Evolutionary conservation across 2,888 invertebrate species (phyloP), one percentile per base, ranked within the genome.

Genomic region (Fabriciana adippe): DNA sequence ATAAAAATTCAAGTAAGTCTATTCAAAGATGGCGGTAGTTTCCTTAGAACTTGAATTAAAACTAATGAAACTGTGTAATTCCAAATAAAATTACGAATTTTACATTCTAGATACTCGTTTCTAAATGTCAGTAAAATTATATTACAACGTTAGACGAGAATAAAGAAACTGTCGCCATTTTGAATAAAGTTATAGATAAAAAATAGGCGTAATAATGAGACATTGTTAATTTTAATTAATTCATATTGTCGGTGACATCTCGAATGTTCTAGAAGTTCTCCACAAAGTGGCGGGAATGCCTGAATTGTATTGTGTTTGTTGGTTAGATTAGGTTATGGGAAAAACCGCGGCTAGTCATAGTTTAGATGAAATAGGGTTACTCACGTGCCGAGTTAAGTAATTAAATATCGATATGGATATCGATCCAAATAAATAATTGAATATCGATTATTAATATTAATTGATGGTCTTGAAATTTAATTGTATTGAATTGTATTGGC

Each of bases 271-370:
- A 68, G 26, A 55, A 62, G n/a, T 54, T 45, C 61, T 63, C 68
- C 68, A 68, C 65, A 51, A 61, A 68, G 68, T 65, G 68, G 68
- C 61, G 59, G 26, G 35, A 53, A 41, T 50, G 14, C 60, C 48
- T 41, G 35, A 11, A 41, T 60, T 16, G 50, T 60, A 31, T n/a
- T 50, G 41, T 15, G 41, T 41, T 51, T 35, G 50, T 41, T 35
- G n/a, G n/a, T 53, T 41, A 15, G 14, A 31, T 61, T 61, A 50
- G 50, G n/a, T 50, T 50, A 6, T 6, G 16, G 35, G 50, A 35
- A 18, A 41, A 61, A 35, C 6, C 6, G 31, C 41, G 51, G 66
- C 66, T 66, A 61, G 61, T 61, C 60, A 61, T 61, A 61, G 48
- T 50, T 66, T 61, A 55, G 55, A 31, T 50, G 35, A 50, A 55